phyloP scores from a whole-genome alignment of 30 jellyfish, hydroid and myxozoan genomes.

The Cassiopea andromeda region DNA sequence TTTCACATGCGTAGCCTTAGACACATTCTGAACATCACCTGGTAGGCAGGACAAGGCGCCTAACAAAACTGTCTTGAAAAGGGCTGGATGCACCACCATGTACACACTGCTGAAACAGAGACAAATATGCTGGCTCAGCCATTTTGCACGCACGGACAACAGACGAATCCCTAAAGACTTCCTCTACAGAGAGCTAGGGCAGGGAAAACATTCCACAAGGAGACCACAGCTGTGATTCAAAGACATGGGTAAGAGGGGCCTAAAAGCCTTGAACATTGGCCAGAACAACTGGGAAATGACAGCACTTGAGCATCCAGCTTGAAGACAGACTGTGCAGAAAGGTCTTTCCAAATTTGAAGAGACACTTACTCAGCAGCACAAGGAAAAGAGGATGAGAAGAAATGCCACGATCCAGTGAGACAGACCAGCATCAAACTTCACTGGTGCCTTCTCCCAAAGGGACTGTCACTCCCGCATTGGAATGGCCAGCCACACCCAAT shows the following conservation, averaged over 20 bases:
- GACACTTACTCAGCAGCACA: slow-evolving; percentile 12
- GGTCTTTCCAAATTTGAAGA: slow-evolving; percentile 18
- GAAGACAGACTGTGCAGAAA: slow-evolving; percentile 11
- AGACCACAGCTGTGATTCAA: slow-evolving; percentile 17
- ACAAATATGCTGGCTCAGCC: slow-evolving; percentile 31
- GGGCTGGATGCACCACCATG: slow-evolving; percentile 17
- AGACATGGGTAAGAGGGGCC: slow-evolving; percentile 19
- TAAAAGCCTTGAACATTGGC: slow-evolving; percentile 15
- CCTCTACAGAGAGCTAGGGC: slow-evolving; percentile 21
- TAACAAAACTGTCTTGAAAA: slow-evolving; percentile 4
- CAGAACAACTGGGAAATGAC: slow-evolving; percentile 18
- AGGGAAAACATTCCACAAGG: slow-evolving; percentile 2
- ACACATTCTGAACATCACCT: slow-evolving; percentile 11
- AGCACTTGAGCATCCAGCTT: neutral
- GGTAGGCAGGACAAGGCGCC: slow-evolving; percentile 19
- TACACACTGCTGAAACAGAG: slow-evolving; percentile 14
- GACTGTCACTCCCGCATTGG: slow-evolving; percentile 40
- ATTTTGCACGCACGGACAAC: slow-evolving; percentile 22
- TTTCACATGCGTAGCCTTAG: slow-evolving; percentile 33
- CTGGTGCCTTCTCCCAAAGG: slow-evolving; percentile 21
- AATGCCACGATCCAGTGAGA: neutral
- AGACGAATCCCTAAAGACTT: slow-evolving; percentile 20
- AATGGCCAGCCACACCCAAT: slow-evolving; percentile 30
- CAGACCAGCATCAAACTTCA: slow-evolving; percentile 13
- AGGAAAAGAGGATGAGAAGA: slow-evolving; percentile 12